phyloP scores from a whole-genome alignment of 2,113 vertebrate species.

The Macrotis lagotis region DNA sequence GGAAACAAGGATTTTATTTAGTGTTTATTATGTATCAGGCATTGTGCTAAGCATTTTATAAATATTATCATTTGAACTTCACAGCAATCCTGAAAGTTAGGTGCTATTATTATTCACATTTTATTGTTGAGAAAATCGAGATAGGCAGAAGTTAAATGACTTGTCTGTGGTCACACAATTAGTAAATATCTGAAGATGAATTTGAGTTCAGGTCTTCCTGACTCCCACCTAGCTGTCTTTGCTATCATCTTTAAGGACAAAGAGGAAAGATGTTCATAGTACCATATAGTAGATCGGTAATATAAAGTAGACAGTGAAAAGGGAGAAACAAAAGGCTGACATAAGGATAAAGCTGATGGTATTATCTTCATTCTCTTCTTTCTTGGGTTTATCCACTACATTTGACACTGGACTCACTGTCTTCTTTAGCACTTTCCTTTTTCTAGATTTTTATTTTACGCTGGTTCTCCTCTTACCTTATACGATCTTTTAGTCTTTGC shows the following conservation, averaged over 20 bases:
- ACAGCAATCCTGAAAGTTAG: background rate
- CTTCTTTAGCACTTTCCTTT: background rate
- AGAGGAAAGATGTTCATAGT: background rate
- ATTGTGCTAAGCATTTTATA: background rate
- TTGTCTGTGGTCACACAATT: background rate
- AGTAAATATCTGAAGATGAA: background rate
- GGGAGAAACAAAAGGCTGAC: background rate
- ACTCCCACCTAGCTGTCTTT: background rate
- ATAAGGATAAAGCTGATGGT: background rate
- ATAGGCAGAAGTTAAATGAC: background rate
- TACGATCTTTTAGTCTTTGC: background rate
- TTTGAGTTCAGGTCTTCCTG: background rate
- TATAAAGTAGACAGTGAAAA: background rate
- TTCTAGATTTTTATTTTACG: background rate
- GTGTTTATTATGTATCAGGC: no score
- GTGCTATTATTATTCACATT: background rate
- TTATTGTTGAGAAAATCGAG: background rate
- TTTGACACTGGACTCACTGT: background rate
- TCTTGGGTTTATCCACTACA: background rate
- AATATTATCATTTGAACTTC: background rate
- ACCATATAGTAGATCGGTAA: background rate
- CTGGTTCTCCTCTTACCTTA: background rate
- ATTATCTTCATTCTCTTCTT: background rate
- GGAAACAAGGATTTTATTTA: background rate
- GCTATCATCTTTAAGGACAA: background rate